Base-by-base conservation (phyloP, 1,140 invertebrate genomes). In the Dendrolimus punctatus region DNA sequence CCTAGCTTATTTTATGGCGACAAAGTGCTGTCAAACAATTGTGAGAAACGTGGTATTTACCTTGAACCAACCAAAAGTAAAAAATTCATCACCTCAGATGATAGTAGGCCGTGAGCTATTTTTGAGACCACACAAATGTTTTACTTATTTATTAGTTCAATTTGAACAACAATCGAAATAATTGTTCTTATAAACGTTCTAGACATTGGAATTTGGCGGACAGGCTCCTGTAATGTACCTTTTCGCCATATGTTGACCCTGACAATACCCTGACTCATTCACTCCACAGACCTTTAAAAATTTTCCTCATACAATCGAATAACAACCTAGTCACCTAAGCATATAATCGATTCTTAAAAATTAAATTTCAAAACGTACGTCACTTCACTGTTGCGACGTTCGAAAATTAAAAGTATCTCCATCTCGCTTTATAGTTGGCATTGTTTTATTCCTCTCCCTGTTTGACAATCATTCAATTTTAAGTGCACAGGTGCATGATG, bases 231-330 rank as follows among this genome's bases (percentile, higher is more conserved):
- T 23, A 73, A 59, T 58, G 58, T 58, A 63, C 56, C 63, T 73
- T 73, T 76, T 76, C 65, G 73, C 80, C 80, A 84, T 80, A 76
- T 80, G 80, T 75, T 77, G 80, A 80, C 80, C 80, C 80, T 84
- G 80, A 75, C 73, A 76, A 73, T 80, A 77, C 73, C 71, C 65
- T 63, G 54, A 49, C 52, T 49, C 49, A 41, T 40, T 6, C 49
- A 46, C 9, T 49, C 36, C 38, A 9, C 9, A 53, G 50, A 40
- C 44, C 42, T 46, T 45, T 50, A 57, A 55, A 51, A 55, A 51
- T 51, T 49, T 41, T 49, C 39, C 49, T 50, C 39, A 45, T 46
- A 8, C 36, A 36, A 23, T 38, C 44, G 3, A 53, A 52, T 44
- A 51, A 44, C 46, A 40, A 53, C 46, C 6, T 45, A 23, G 23